Evolutionary conservation across 2,113 vertebrate species (phyloP), one percentile per base, ranked within the genome.

Genomic region (Illadopsis cleaveri): DNA sequence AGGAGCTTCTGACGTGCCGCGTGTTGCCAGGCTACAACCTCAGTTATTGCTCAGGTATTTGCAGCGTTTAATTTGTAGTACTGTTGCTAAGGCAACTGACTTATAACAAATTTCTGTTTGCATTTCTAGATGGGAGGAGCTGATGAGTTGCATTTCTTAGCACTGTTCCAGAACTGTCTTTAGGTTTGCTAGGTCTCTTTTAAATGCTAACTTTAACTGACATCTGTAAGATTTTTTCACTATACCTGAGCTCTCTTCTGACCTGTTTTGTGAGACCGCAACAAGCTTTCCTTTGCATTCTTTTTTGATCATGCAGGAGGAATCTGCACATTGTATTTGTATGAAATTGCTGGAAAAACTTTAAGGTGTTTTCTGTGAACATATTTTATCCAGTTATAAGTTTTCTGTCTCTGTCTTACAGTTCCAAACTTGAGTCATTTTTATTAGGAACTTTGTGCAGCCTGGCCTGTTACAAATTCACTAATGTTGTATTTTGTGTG

Each of bases 401-500:
- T 64, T 88, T 82, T 64, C 35, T 87, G 19, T 82, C 15, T 86
- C 17, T 93, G 12, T 64, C 65, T 82, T 82, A 45, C 17, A n/a
- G 33, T 79, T 82, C 37, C 44, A 75, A 57, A 82, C 70, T 40
- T n/a, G n/a, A 89, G 44, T 57, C 25, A 65, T 57, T 94, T 92
- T 77, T 89, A 57, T 79, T 76, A 65, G 22, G 61, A 79, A 20
- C 57, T 37, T 79, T 76, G 37, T 94, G 45, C 42, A 82, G 53
- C 35, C 53, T 91, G 44, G 23, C 22, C 89, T 85, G 93, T 93
- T 95, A 76, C 48, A 82, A 75, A 85, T 93, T 79, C 73, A 80
- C 58, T 93, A 48, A 64, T 92, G 70, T 65, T 89, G 22, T 61
- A 56, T 68, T 94, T 97, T 79, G 33, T 38, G 57, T 86, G 86